Evolutionary conservation across 2,888 invertebrate genomes (phyloP).

Genomic region (Brachypalpus laphriformis): DNA sequence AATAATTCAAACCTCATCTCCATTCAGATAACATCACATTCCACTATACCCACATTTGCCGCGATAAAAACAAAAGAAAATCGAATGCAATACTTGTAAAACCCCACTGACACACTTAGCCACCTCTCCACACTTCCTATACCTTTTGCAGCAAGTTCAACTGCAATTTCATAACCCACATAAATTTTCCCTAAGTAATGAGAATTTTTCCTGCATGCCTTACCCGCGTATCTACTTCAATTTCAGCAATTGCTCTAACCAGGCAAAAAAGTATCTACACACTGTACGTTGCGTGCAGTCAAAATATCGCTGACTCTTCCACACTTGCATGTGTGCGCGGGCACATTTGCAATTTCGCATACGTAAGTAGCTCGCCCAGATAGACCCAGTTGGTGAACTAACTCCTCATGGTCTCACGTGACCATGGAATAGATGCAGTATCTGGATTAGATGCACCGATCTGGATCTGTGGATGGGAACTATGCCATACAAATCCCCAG

Average conservation of each 20-base stretch:
- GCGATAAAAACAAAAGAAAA: background rate
- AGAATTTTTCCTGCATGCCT: slow-evolving; percentile 12
- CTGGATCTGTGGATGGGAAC: slow-evolving; percentile 62
- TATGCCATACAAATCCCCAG: slow-evolving; percentile 37
- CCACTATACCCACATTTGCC: background rate
- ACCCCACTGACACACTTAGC: slow-evolving; percentile 30
- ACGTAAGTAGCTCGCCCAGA: slow-evolving; percentile 39
- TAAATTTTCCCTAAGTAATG: slow-evolving; percentile 63
- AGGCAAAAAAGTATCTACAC: slow-evolving; percentile 4
- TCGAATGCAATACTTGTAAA: slow-evolving; percentile 2
- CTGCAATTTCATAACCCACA: slow-evolving; percentile 59
- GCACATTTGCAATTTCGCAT: slow-evolving; percentile 53
- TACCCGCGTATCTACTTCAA: slow-evolving; percentile 23
- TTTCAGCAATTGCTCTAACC: slow-evolving; percentile 21
- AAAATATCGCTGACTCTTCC: slow-evolving; percentile 53
- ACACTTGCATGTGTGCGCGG: slow-evolving; percentile 32
- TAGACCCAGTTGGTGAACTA: slow-evolving; percentile 37
- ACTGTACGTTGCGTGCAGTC: slow-evolving; percentile 46
- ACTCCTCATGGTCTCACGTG: slow-evolving; percentile 22
- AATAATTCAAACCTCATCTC: too few species aligned
- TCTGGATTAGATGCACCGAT: slow-evolving; percentile 50
- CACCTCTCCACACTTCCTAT: background rate
- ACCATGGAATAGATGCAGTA: slow-evolving; percentile 21
- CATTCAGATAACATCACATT: background rate
- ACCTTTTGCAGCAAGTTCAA: background rate